Evolutionary conservation across 2,888 invertebrate genomes (phyloP).

Genomic region (Xestia c-nigrum): DNA sequence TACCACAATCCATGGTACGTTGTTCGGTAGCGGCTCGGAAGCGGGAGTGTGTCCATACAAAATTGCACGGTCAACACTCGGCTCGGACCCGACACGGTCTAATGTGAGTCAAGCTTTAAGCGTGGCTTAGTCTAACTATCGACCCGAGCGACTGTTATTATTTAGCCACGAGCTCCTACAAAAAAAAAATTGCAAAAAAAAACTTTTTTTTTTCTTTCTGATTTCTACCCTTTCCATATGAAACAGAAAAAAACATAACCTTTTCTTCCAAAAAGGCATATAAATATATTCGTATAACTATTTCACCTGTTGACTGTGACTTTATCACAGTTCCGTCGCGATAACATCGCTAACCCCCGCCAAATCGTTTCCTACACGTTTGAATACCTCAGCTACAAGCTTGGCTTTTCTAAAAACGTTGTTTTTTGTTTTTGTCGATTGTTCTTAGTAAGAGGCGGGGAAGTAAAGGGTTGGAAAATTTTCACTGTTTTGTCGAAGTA

Average conservation of each 20-base stretch:
- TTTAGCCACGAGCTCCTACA: not conserved
- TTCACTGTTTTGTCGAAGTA: constrained; percentile 15
- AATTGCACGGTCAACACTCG: too few relatives aligned
- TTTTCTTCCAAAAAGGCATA: not conserved
- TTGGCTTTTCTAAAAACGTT: constrained; percentile 8
- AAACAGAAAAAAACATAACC: not conserved
- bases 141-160: too few relatives aligned
- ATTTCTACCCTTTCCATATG: not conserved
- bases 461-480: constrained; percentile 6
- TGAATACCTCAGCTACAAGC: constrained; percentile 35
- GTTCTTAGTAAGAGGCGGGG: constrained; percentile 5
- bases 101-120: too few relatives aligned
- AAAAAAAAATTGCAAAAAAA: too few relatives aligned
- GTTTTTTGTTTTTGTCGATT: constrained; percentile 31
- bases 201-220: too few relatives aligned
- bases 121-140: too few relatives aligned
- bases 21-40: too few relatives aligned
- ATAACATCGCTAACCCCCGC: constrained; percentile 50
- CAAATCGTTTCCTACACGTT: constrained; percentile 72
- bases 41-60: too few relatives aligned
- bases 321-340: constrained; percentile 34
- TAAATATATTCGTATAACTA: constrained; percentile 44
- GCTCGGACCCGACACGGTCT: too few relatives aligned
- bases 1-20: too few relatives aligned
- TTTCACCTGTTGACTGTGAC: constrained; percentile 55